phyloP scores from a whole-genome alignment of 2,113 vertebrate genomes.

The Rhombomys opimus region DNA sequence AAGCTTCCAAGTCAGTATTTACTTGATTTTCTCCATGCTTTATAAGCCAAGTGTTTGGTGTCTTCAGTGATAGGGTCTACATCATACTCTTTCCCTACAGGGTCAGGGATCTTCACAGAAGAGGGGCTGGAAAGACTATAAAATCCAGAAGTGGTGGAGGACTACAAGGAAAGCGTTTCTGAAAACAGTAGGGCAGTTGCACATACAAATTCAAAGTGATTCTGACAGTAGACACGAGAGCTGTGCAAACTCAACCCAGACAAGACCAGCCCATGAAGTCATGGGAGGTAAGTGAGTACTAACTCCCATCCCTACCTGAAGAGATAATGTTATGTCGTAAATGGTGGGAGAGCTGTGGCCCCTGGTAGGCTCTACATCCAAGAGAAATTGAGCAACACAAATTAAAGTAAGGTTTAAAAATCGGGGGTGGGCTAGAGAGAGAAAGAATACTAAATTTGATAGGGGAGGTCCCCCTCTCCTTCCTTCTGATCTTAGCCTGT shows the following conservation, averaged over 20 bases:
- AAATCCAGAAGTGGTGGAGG: neutral
- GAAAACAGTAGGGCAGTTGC: neutral
- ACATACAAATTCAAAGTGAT: neutral
- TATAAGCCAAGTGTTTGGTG: neutral
- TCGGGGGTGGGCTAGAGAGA: too few relatives aligned
- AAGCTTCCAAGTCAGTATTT: neutral
- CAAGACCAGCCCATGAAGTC: neutral
- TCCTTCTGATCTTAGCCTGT: too few relatives aligned
- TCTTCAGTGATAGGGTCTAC: neutral
- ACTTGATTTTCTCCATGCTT: neutral
- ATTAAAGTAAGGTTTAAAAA: neutral
- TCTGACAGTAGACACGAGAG: neutral
- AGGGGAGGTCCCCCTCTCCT: too few relatives aligned
- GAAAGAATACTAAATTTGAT: too few relatives aligned
- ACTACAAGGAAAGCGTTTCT: too few relatives aligned
- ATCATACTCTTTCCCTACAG: neutral
- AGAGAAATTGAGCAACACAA: neutral
- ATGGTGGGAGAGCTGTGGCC: neutral
- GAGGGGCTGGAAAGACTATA: neutral
- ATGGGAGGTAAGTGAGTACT: neutral
- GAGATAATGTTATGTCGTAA: neutral
- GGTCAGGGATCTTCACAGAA: neutral
- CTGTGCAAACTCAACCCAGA: neutral
- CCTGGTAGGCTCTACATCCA: neutral
- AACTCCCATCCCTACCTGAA: neutral